phyloP scores from a whole-genome alignment of 1,140 invertebrate species.

The Drosophila sucinea region DNA sequence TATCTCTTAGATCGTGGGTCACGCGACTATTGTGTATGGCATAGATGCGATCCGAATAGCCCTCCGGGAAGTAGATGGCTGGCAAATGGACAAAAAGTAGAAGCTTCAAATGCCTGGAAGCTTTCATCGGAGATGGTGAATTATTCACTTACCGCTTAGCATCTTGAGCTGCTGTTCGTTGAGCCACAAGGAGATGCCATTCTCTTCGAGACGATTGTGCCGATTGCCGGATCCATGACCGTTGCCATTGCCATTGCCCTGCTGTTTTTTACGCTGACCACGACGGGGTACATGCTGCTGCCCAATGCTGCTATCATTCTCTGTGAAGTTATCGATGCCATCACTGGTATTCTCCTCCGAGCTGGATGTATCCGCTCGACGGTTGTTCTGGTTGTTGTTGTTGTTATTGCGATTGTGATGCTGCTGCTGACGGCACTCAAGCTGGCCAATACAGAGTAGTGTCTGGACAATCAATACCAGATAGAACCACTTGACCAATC shows the following conservation, averaged over 20 bases:
- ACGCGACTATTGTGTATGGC: conserved; percentile 94
- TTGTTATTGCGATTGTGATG: conserved; percentile 62
- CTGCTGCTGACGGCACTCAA: conserved; percentile 72
- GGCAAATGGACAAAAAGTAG: neutral
- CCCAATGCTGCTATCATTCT: conserved; percentile 46
- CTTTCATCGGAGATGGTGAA: neutral
- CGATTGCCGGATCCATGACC: conserved; percentile 38
- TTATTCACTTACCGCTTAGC: conserved; percentile 89
- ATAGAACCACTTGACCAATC: conserved; percentile 76
- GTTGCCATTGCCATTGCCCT: conserved; percentile 27
- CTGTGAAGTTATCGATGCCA: conserved; percentile 44
- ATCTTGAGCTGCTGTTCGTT: conserved; percentile 94
- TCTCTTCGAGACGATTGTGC: conserved; percentile 65
- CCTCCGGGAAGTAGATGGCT: conserved; percentile 76
- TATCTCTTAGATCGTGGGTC: conserved; percentile 92
- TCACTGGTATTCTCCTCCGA: conserved; percentile 63
- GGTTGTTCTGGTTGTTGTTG: conserved; percentile 50
- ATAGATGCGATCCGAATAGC: conserved; percentile 90
- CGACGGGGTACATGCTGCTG: conserved; percentile 41
- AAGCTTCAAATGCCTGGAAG: too few relatives aligned
- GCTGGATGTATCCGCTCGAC: conserved; percentile 49
- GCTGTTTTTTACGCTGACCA: conserved; percentile 53
- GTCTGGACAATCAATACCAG: conserved; percentile 70
- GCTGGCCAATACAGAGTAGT: conserved; percentile 60
- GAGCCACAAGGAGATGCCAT: conserved; percentile 93